These are phyloP conservation scores for Phacellophora camtschatica DNA, from an alignment of 30 jellyfish, hydroid and myxozoan genomes.

Conservation along the genomic window DNA sequence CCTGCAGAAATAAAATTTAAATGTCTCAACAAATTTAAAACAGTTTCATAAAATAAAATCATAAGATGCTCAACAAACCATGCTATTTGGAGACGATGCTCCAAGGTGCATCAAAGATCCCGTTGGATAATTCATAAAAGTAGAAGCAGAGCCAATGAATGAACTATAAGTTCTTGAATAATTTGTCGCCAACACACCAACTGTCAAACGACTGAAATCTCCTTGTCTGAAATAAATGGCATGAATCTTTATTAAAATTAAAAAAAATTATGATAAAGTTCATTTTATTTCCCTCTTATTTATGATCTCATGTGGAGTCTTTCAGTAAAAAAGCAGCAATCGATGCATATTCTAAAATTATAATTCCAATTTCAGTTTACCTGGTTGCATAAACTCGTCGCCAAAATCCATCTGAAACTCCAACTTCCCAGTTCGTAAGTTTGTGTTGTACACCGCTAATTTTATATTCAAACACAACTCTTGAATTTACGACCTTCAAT, in stretches of 20 bases:
- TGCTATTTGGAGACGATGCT: slow-evolving; percentile 22
- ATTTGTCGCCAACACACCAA: slow-evolving; percentile 18
- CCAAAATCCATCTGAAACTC: slow-evolving; percentile 77
- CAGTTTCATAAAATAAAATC: too few relatives aligned
- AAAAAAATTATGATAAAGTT: too few relatives aligned
- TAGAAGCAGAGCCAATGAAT: not conserved
- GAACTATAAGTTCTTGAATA: slow-evolving; percentile 63
- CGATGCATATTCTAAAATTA: not conserved
- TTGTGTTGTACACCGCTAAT: slow-evolving; percentile 26
- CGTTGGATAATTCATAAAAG: slow-evolving; percentile 26
- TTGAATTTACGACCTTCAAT: slow-evolving; percentile 28
- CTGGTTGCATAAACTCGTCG: slow-evolving; percentile 64
- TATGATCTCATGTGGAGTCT: too few relatives aligned
- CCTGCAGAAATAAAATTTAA: too few relatives aligned
- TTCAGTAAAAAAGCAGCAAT: too few relatives aligned
- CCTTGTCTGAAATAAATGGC: slow-evolving; percentile 53
- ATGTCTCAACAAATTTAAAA: too few relatives aligned
- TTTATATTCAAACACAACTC: slow-evolving; percentile 42
- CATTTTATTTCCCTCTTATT: too few relatives aligned
- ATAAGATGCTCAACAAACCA: too few relatives aligned
- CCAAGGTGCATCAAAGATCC: slow-evolving; percentile 30
- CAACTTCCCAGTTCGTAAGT: slow-evolving; percentile 80
- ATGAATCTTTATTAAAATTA: too few relatives aligned
- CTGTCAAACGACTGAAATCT: slow-evolving; percentile 71
- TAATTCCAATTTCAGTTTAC: not conserved